phyloP scores from a whole-genome alignment of 2,113 vertebrate species.

The Ceuthmochares aereus region DNA sequence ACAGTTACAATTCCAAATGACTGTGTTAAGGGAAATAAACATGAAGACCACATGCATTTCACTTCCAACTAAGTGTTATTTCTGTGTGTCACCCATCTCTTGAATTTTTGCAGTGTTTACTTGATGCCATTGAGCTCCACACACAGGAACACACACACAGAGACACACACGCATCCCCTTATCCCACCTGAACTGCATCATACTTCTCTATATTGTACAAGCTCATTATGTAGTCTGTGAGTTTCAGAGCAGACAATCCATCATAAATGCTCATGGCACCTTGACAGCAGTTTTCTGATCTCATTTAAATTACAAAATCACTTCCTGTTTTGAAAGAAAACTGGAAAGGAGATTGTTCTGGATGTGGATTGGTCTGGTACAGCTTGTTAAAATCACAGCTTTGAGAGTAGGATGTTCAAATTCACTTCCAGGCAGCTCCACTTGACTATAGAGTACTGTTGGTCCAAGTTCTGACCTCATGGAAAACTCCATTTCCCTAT shows the following conservation, averaged over 20 bases:
- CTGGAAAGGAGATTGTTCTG: slow-evolving; percentile 10
- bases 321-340: slow-evolving; percentile 38
- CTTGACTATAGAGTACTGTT: neutral
- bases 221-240: neutral
- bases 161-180: accelerated
- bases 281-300: neutral
- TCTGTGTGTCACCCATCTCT: neutral
- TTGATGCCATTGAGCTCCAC: neutral
- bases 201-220: neutral
- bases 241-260: neutral
- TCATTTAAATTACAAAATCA: neutral
- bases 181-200: accelerated
- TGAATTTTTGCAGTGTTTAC: neutral
- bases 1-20: neutral
- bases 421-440: neutral
- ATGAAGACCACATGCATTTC: neutral
- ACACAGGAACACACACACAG: neutral
- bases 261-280: neutral
- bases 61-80: neutral
- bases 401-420: slow-evolving; percentile 31
- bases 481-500: neutral
- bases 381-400: slow-evolving; percentile 28
- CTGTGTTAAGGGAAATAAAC: neutral
- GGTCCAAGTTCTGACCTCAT: neutral
- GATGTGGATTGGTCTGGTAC: slow-evolving; percentile 32